Evolutionary conservation across 1,140 invertebrate genomes (phyloP).

Genomic region (Arctopsyche grandis): DNA sequence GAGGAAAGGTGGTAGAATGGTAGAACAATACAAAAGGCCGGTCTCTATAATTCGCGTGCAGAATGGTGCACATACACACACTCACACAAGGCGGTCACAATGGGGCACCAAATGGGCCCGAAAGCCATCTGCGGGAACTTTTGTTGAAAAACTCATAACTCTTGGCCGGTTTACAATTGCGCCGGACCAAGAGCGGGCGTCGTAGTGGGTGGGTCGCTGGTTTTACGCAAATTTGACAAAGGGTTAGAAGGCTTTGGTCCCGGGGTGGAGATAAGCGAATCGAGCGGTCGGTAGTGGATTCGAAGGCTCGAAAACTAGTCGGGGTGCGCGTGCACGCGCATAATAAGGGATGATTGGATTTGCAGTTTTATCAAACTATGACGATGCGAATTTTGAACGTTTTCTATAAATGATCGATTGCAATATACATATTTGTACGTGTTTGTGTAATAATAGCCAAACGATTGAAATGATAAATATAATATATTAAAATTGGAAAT

Average conservation of each 20-base stretch:
- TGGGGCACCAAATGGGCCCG: conserved; percentile 38
- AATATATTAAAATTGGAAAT: too few species aligned
- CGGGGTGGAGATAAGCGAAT: background rate
- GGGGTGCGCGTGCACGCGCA: background rate
- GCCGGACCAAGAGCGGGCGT: conserved; percentile 13
- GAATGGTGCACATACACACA: conserved; percentile 1
- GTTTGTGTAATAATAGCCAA: too few species aligned
- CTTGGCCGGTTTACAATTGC: conserved; percentile 46
- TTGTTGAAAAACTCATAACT: conserved; percentile 48
- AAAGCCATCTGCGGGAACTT: conserved; percentile 46
- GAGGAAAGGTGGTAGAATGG: background rate
- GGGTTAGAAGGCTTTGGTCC: background rate
- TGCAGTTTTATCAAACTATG: background rate
- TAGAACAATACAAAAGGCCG: background rate
- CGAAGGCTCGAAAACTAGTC: background rate
- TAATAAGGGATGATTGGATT: background rate
- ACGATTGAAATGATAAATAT: too few species aligned
- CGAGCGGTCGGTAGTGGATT: background rate
- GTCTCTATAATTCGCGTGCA: conserved; percentile 28
- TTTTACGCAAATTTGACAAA: conserved; percentile 32
- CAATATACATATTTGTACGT: too few species aligned
- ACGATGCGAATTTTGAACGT: too few species aligned
- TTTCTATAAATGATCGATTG: too few species aligned
- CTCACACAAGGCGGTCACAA: background rate
- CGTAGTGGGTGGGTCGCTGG: background rate